Conservation (phyloP, 2,888 invertebrate species). For the Drosophila maculinotata region DNA sequence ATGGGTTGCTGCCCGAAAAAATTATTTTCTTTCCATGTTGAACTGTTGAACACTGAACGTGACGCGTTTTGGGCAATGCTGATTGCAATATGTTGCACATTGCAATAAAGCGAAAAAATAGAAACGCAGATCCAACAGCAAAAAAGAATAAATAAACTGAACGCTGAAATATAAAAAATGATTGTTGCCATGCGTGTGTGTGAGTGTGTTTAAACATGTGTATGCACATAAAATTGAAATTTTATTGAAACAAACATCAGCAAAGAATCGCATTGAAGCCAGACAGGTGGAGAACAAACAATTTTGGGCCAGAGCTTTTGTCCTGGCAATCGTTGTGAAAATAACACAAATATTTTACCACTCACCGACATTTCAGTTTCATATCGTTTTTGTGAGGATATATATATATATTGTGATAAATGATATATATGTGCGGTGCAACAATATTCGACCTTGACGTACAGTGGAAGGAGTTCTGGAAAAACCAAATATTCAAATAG, state of each 20-base stretch:
- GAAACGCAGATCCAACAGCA: slow-evolving; percentile 8
- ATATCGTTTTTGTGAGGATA: background rate
- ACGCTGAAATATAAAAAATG: slow-evolving; percentile 45
- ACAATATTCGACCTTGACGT: slow-evolving; percentile 15
- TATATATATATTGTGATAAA: slow-evolving; percentile 11
- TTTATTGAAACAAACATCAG: slow-evolving; percentile 60
- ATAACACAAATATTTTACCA: slow-evolving; percentile 35
- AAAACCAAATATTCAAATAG: too few relatives aligned
- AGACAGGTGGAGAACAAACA: slow-evolving; percentile 34
- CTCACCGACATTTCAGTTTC: slow-evolving; percentile 8
- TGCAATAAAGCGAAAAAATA: slow-evolving; percentile 19
- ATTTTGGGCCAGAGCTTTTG: slow-evolving; percentile 11
- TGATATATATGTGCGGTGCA: background rate
- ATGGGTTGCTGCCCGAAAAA: too few relatives aligned
- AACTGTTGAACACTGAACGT: slow-evolving; percentile 9
- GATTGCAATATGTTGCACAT: slow-evolving; percentile 54
- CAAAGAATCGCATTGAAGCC: slow-evolving; percentile 42
- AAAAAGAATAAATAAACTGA: slow-evolving; percentile 6
- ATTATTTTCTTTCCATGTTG: slow-evolving; percentile 1
- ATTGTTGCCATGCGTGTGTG: slow-evolving; percentile 2
- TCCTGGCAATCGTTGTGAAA: slow-evolving; percentile 35
- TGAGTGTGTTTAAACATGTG: slow-evolving; percentile 9
- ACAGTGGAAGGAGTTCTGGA: too few relatives aligned
- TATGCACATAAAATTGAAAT: slow-evolving; percentile 62
- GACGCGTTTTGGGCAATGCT: slow-evolving; percentile 19